Conservation (phyloP, 2,113 vertebrate species). For the Elachura formosa region DNA sequence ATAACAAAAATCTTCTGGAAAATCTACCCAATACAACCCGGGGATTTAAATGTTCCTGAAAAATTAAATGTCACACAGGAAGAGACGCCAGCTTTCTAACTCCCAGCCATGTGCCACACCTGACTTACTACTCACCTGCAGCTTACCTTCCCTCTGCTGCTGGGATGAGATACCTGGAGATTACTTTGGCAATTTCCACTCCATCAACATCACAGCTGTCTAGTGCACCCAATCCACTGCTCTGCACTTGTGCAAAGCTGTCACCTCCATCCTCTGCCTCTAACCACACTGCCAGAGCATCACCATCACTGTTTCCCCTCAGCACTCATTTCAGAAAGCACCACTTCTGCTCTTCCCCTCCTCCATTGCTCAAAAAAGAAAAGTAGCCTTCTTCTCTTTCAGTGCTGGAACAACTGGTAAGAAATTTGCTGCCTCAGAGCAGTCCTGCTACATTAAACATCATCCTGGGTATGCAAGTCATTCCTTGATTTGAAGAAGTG, state of each 20-base stretch:
- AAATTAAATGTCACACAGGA: not conserved
- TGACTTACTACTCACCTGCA: not conserved
- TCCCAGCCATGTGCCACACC: not conserved
- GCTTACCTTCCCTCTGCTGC: not conserved
- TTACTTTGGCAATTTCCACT: not conserved
- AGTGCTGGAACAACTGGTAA: not conserved
- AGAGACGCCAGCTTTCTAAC: not conserved
- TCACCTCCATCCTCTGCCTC: not conserved
- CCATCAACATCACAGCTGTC: not conserved
- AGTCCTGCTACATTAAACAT: not conserved
- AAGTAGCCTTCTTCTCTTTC: not conserved
- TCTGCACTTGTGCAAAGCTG: not conserved
- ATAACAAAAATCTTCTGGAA: conserved; percentile 34
- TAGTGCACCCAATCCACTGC: not conserved
- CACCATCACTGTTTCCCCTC: not conserved
- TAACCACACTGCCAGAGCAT: accelerated
- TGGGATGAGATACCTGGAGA: not conserved
- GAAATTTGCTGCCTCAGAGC: not conserved
- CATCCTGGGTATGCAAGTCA: not conserved
- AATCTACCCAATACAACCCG: not conserved
- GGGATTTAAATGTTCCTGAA: conserved; percentile 14
- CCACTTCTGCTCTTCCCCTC: not conserved
- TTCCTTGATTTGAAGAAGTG: not conserved
- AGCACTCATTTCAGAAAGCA: not conserved
- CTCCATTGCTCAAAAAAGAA: not conserved